Base-by-base conservation (phyloP, 2,888 invertebrate genomes). In the Tethea ocularis region DNA sequence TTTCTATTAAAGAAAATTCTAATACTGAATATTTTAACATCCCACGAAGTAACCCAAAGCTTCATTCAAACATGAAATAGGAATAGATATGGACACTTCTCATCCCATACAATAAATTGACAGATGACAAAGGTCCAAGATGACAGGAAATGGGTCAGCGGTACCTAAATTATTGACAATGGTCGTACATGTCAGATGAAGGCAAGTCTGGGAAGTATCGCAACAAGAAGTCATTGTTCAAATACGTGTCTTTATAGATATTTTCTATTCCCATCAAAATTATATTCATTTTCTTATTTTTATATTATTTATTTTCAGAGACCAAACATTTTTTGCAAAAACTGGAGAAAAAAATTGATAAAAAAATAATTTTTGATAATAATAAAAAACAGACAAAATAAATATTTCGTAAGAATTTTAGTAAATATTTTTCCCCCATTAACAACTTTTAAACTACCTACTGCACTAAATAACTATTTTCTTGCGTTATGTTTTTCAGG, bases 161-260 rank as follows among this genome's bases (percentile, higher is more conserved):
- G 54, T 11, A 24, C 56, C 62, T 68, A 66, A 74, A 74, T 73
- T 74, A 80, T 77, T 78, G 73, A 77, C 74, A 69, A 64, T 71
- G 60, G 57, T 66, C 66, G 64, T 69, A 61, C 57, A 60, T 61
- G 63, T 41, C 56, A 58, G 54, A 58, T 60, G 61, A 59, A 57
- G 52, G 52, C 54, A 52, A 51, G 54, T 52, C 56, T 41, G 53
- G 24, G 41, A 54, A 57, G n/a, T 57, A 38, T 29, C 33, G 51
- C 56, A 41, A 53, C 38, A 57, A 38, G 56, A 61, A 57, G 60
- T 51, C 53, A 56, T 29, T 24, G 52, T 24, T 29, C 36, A 56
- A 60, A 65, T 66, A 66, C 55, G 63, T 68, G 11, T 52, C 4
- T 13, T 24, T 20, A 57, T 15, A 52, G n/a, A 52, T 52, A 7